Evolutionary conservation across 2,888 invertebrate genomes (phyloP).

Genomic region (Cryptus armator): DNA sequence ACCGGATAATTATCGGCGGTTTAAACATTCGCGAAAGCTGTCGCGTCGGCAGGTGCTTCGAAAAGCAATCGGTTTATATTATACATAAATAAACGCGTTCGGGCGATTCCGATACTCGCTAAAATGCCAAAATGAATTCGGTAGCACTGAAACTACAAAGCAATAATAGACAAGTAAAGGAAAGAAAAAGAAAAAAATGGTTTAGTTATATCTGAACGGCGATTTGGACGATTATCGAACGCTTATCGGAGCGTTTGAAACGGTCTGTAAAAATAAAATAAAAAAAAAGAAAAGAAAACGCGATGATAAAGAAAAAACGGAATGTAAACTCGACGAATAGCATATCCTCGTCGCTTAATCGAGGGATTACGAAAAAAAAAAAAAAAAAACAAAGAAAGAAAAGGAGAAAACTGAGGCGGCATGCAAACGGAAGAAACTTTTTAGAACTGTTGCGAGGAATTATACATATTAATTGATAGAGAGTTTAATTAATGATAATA

Average conservation of each 20-base stretch:
- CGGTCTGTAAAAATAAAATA: not conserved
- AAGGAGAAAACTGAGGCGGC: slow-evolving; percentile 8
- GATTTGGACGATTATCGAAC: slow-evolving; percentile 3
- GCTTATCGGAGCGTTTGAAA: slow-evolving; percentile 8
- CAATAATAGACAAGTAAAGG: slow-evolving; percentile 80
- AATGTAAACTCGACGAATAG: slow-evolving; percentile 17
- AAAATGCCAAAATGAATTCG: slow-evolving; percentile 83
- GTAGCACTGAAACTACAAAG: slow-evolving; percentile 81
- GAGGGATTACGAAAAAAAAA: slow-evolving; percentile 11
- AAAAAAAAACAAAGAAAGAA: not conserved
- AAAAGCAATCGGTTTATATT: slow-evolving; percentile 25
- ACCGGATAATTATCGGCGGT: slow-evolving; percentile 5
- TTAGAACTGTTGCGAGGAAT: slow-evolving; percentile 80
- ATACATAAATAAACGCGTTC: not conserved
- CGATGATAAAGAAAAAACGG: not conserved
- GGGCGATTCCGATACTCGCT: slow-evolving; percentile 79
- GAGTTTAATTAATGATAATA: slow-evolving; percentile 84
- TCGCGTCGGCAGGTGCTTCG: slow-evolving; percentile 56
- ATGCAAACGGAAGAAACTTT: slow-evolving; percentile 74
- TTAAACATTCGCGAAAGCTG: slow-evolving; percentile 10
- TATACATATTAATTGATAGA: slow-evolving; percentile 83
- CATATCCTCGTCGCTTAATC: slow-evolving; percentile 11
- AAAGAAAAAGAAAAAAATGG: slow-evolving; percentile 59
- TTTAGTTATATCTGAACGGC: slow-evolving; percentile 27
- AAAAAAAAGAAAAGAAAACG: not conserved